Conservation (phyloP, 2,888 invertebrate species). For the Cantharis rufa region DNA sequence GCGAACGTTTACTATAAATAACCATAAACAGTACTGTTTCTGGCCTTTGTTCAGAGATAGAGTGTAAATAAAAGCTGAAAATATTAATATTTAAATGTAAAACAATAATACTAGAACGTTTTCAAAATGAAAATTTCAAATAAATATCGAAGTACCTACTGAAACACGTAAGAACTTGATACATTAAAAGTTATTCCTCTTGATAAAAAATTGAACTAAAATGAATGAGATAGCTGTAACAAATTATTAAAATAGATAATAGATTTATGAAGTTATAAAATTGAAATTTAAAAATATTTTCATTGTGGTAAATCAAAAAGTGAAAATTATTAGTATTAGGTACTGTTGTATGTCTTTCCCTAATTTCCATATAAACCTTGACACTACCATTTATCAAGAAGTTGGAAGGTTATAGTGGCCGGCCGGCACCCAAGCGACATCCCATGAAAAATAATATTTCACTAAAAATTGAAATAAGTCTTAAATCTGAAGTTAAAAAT, state of each 20-base stretch:
- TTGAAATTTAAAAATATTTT: too few relatives aligned
- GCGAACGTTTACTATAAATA: too few relatives aligned
- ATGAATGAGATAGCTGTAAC: too few relatives aligned
- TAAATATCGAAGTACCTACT: too few relatives aligned
- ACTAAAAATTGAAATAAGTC: not conserved
- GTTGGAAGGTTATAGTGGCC: not conserved
- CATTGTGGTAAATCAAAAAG: too few relatives aligned
- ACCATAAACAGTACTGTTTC: not conserved
- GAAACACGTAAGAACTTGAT: too few relatives aligned
- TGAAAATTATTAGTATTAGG: not conserved
- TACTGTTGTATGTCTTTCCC: not conserved
- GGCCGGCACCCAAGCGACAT: not conserved
- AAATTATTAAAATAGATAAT: too few relatives aligned
- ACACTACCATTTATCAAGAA: not conserved
- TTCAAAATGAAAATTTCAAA: not conserved
- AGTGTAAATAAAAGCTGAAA: not conserved
- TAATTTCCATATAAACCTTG: not conserved
- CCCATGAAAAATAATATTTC: not conserved
- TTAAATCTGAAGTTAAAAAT: not conserved
- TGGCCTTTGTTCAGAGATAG: not conserved
- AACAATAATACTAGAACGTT: too few relatives aligned
- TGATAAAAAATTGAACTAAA: too few relatives aligned
- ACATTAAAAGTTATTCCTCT: too few relatives aligned
- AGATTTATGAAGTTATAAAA: too few relatives aligned
- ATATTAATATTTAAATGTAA: too few relatives aligned